A percentile compares a stretch with the other conserved stretches of the same genome.
phyloP scores from a whole-genome alignment of 2,888 invertebrate species.

The Caenorhabditis sinica region DNA sequence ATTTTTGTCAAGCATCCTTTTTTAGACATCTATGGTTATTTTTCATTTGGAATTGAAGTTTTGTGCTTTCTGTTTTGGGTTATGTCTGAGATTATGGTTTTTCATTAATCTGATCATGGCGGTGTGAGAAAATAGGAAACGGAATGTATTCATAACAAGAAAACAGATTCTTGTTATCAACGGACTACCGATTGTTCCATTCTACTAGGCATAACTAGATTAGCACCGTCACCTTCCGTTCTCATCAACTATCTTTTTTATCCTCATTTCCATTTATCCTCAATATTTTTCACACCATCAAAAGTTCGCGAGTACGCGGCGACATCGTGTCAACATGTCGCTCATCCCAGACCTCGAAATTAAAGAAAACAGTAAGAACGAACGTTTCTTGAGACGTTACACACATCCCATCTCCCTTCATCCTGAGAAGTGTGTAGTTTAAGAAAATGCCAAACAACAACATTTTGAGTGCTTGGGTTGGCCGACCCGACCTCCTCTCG shows the following conservation, averaged over 20 bases:
- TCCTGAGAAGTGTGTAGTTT: conserved; percentile 10
- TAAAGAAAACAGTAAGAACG: conserved; percentile 9
- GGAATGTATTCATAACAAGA: background rate
- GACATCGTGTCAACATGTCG: conserved; percentile 3
- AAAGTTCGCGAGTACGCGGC: background rate
- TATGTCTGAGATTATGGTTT: background rate
- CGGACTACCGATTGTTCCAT: no score
- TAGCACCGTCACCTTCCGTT: no score
- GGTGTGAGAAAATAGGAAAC: background rate
- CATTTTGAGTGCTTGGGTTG: conserved; percentile 13
- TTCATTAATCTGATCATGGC: conserved; percentile 5
- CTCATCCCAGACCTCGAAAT: background rate
- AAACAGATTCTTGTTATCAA: background rate
- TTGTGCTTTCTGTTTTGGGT: conserved; percentile 11
- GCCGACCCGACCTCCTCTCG: background rate
- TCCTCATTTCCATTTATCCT: no score
- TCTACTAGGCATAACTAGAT: no score
- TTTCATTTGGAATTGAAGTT: background rate
- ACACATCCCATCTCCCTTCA: background rate
- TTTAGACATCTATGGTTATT: background rate
- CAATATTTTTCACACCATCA: background rate
- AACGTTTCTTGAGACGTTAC: conserved; percentile 29
- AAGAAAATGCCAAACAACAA: conserved; percentile 52
- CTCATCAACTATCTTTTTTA: no score
- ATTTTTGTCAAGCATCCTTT: conserved; percentile 1